Evolutionary conservation across 37 sponge, comb jelly and placozoan species (phyloP).

Genomic region (Petrosia ficiformis): DNA sequence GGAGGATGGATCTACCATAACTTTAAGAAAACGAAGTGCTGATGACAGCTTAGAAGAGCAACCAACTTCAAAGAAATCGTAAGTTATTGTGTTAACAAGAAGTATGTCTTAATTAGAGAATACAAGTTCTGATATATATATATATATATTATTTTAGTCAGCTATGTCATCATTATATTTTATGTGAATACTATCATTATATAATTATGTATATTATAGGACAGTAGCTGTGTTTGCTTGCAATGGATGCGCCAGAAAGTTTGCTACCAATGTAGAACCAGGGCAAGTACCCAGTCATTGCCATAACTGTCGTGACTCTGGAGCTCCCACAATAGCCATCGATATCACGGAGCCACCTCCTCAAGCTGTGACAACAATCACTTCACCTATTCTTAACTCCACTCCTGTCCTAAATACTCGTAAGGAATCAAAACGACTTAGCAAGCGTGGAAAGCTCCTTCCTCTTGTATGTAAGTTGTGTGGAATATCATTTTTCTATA

Average conservation of each 20-base stretch:
- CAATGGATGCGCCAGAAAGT: constrained; percentile 21
- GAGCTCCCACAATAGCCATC: background rate
- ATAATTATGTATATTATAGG: background rate
- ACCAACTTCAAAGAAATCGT: constrained; percentile 10
- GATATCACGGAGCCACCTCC: background rate
- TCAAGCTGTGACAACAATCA: background rate
- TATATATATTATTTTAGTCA: background rate
- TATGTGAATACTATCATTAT: background rate
- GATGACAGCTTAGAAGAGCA: background rate
- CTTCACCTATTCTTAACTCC: background rate
- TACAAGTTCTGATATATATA: too few relatives aligned
- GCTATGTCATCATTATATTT: background rate
- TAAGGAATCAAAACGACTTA: background rate
- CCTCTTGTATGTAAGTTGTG: constrained; percentile 55
- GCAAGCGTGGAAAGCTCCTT: constrained; percentile 12
- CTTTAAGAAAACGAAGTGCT: background rate
- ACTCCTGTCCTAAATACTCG: background rate
- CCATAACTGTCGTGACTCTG: constrained; percentile 2
- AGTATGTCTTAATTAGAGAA: too few relatives aligned
- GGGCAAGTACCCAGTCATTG: constrained; percentile 4
- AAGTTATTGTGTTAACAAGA: background rate
- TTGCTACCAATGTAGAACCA: constrained; percentile 29
- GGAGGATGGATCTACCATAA: background rate
- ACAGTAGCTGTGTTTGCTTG: constrained; percentile 23
- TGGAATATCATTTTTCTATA: constrained; percentile 41